Evolutionary conservation across 2,888 invertebrate species (phyloP), one percentile per base, ranked within the genome.

Genomic region (Sarcophaga rosellei): DNA sequence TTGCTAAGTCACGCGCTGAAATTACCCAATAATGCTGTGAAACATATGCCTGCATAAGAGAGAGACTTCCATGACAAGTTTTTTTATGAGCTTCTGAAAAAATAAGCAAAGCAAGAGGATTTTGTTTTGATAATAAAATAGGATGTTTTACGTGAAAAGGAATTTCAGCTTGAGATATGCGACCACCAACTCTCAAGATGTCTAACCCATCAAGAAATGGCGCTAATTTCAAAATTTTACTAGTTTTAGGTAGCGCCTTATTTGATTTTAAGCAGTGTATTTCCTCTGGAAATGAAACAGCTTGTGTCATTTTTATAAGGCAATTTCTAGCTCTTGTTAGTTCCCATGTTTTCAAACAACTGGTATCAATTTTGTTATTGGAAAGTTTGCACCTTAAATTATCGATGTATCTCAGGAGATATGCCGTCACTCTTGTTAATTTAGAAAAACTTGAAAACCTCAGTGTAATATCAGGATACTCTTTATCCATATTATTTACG

Each of bases 1-100:
- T n/a, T n/a, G n/a, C n/a, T n/a, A n/a, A n/a, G n/a, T 76, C 20
- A 35, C 75, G 45, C 4, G 63, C 63, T 17, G 74, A 74, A 6
- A 47, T 6, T 20, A 65, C 47, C 53, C 62, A 73, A 62, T 74
- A 87, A 21, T 65, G 70, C 20, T 81, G 72, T 66, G 81, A 76
- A 10, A 87, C 35, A 12, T 83, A 65, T 20, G 25, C 21, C 65
- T 23, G 11, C 66, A 70, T 61, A 45, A 65, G 62, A 25, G 15
- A 23, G 1, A 65, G 65, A 15, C 21, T 65, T 12, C 65, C n/a
- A 74, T 81, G 74, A 59, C 53, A 68, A 74, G 65, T 65, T 25
- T 65, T n/a, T 65, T 35, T 45, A 75, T 65, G 65, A 10, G 65
- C 65, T 25, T 65, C 65, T 65, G 25, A 65, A 65, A 65, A 65